Conservation (phyloP, 2,888 invertebrate species). For the Apamea crenata region DNA sequence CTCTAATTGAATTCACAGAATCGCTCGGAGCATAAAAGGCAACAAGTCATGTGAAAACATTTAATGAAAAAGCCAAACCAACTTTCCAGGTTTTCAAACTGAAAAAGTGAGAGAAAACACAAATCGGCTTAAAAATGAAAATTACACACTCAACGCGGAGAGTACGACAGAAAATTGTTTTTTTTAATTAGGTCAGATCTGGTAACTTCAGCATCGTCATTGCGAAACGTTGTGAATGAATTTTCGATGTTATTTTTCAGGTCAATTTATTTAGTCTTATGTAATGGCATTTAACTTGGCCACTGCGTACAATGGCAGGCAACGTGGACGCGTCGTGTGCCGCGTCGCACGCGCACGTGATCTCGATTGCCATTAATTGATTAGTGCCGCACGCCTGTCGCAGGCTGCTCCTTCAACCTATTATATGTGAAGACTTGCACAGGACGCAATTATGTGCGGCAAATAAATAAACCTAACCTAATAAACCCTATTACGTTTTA, state of each 20-base stretch:
- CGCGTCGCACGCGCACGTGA: conserved; percentile 73
- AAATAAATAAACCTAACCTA: conserved; percentile 37
- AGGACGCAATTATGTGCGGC: conserved; percentile 38
- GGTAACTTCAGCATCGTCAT: neutral
- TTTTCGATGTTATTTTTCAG: conserved; percentile 44
- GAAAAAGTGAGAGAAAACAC: conserved; percentile 11
- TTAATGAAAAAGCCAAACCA: conserved; percentile 21
- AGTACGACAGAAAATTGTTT: conserved; percentile 22
- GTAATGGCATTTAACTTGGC: conserved; percentile 44
- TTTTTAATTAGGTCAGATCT: conserved; percentile 33
- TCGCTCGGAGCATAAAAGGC: conserved; percentile 23
- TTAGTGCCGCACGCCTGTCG: conserved; percentile 79
- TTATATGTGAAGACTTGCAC: conserved; percentile 41
- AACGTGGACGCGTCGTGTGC: conserved; percentile 71
- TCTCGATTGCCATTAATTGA: conserved; percentile 83
- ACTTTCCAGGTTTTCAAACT: neutral
- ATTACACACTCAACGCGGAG: conserved; percentile 18
- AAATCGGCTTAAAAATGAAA: conserved; percentile 10
- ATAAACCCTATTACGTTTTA: conserved; percentile 12
- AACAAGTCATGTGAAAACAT: conserved; percentile 25
- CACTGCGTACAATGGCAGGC: conserved; percentile 53
- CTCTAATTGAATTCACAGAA: conserved; percentile 54
- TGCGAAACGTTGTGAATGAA: conserved; percentile 36
- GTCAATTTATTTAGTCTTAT: conserved; percentile 53
- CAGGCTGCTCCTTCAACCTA: conserved; percentile 60